Evolutionary conservation across 2,113 vertebrate species (phyloP).

Genomic region (Hystrix cristata): DNA sequence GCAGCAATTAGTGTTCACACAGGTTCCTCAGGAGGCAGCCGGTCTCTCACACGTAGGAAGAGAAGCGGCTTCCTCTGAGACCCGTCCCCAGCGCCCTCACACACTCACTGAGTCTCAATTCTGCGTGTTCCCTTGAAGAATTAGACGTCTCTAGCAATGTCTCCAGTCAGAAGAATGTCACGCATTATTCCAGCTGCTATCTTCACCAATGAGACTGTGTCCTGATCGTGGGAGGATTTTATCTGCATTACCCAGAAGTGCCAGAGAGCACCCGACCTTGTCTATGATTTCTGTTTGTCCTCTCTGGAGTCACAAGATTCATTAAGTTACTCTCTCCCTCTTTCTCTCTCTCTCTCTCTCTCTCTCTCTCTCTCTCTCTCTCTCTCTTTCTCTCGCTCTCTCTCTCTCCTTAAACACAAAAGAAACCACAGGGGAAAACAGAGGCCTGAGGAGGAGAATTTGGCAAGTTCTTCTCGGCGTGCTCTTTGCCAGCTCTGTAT

Average conservation of each 20-base stretch:
- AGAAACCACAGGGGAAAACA: conserved; percentile 6
- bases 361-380: neutral
- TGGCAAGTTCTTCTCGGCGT: neutral
- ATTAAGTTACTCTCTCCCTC: neutral
- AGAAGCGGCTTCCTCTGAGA: neutral
- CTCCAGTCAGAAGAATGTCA: neutral
- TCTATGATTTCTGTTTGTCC: neutral
- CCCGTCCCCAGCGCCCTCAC: neutral
- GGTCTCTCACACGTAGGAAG: neutral
- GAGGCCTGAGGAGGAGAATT: neutral
- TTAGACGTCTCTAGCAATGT: neutral
- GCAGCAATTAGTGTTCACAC: neutral
- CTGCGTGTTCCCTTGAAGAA: neutral
- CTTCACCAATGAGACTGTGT: neutral
- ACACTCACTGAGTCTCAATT: neutral
- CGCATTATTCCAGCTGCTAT: neutral
- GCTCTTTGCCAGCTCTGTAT: neutral
- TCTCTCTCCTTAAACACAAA: neutral
- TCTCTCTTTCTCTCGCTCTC: neutral
- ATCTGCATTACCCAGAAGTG: neutral
- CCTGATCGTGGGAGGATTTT: neutral
- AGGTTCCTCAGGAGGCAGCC: neutral
- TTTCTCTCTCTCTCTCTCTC: neutral
- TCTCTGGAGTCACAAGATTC: neutral
- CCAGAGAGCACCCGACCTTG: neutral